Percentiles rank a stretch among this genome's conserved stretches.
Conservation (phyloP, 2,888 invertebrate genomes). For the Pseudococcus jackbeardsleyi region DNA sequence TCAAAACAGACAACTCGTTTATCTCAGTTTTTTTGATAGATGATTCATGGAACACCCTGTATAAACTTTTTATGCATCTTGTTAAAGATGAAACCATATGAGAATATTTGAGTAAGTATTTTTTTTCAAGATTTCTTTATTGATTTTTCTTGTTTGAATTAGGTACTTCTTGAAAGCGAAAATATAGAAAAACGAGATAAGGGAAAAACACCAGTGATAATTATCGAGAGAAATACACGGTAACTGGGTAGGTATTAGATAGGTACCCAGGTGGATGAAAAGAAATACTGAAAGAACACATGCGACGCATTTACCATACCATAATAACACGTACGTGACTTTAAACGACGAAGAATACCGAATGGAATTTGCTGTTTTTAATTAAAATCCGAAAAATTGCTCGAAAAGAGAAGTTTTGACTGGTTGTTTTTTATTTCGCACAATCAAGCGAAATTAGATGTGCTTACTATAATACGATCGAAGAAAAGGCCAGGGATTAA, state of each 20-base stretch:
- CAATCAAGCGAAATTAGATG: neutral
- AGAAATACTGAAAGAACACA: slow-evolving; percentile 18
- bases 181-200: neutral
- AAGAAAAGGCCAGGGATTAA: neutral
- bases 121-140: too few species aligned
- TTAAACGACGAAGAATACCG: slow-evolving; percentile 8
- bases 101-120: too few species aligned
- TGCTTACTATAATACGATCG: neutral
- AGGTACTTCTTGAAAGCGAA: neutral
- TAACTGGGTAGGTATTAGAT: neutral
- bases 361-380: slow-evolving; percentile 19
- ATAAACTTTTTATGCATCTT: too few species aligned
- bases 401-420: neutral
- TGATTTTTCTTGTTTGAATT: too few species aligned
- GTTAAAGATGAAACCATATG: too few species aligned
- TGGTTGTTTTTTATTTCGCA: neutral
- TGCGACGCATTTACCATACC: slow-evolving; percentile 20
- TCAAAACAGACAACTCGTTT: too few species aligned
- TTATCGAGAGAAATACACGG: neutral
- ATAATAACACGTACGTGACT: slow-evolving; percentile 28
- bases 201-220: neutral
- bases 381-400: slow-evolving; percentile 32
- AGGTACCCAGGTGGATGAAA: neutral
- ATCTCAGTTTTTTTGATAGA: too few species aligned
- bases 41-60: too few species aligned